phyloP scores from a whole-genome alignment of 2,113 vertebrate genomes.

The Pseudorectes ferrugineus region DNA sequence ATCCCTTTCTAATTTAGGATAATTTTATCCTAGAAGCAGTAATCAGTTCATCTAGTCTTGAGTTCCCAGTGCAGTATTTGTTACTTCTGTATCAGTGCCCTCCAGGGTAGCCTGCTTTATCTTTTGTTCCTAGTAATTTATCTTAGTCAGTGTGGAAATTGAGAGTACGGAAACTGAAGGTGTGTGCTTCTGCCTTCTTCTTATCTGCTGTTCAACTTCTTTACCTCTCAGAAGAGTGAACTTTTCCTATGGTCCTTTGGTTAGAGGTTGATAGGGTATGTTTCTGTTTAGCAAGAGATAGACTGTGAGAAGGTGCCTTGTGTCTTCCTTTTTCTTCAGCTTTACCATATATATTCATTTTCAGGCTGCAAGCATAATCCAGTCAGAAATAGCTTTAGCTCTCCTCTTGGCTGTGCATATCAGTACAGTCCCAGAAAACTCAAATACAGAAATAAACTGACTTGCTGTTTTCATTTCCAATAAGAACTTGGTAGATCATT shows the following conservation, averaged over 20 bases:
- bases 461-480: neutral
- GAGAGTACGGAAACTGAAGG: neutral
- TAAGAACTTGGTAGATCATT: neutral
- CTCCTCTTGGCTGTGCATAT: neutral
- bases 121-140: neutral
- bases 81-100: neutral
- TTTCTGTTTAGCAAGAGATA: neutral
- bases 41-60: neutral
- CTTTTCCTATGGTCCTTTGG: neutral
- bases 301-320: neutral
- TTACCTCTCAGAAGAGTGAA: neutral
- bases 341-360: neutral
- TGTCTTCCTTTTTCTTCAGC: neutral
- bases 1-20: neutral
- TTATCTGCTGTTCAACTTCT: neutral
- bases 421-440: neutral
- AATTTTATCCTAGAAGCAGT: neutral
- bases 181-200: accelerated
- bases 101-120: neutral
- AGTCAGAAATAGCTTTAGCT: neutral
- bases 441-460: neutral
- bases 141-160: neutral
- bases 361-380: neutral
- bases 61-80: neutral
- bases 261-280: neutral